phyloP scores from a whole-genome alignment of 2,888 invertebrate species.

The Amphipoea lucens region DNA sequence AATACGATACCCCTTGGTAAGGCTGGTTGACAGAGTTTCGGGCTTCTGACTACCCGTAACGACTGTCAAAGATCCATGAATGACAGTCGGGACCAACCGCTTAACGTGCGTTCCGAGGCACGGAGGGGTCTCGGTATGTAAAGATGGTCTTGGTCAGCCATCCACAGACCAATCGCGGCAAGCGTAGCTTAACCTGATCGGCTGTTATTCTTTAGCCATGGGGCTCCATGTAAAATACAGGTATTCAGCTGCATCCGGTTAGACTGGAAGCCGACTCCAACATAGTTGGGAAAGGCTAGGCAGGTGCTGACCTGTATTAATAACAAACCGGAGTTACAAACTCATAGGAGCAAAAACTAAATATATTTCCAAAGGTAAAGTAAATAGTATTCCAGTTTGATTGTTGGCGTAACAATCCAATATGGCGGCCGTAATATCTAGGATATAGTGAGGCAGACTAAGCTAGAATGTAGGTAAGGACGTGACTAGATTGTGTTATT shows the following conservation, averaged over 20 bases:
- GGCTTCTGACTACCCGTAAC: too few relatives aligned
- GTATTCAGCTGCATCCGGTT: neutral
- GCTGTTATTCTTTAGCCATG: too few relatives aligned
- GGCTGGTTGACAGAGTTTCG: too few relatives aligned
- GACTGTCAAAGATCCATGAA: too few relatives aligned
- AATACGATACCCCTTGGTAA: too few relatives aligned
- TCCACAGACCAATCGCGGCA: too few relatives aligned
- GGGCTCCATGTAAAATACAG: neutral
- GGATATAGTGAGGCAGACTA: slow-evolving; percentile 42
- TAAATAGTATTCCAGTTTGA: slow-evolving; percentile 54
- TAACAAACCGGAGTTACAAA: neutral
- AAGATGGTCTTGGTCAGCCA: too few relatives aligned
- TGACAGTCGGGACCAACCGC: too few relatives aligned
- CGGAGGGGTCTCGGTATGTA: too few relatives aligned
- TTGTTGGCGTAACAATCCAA: slow-evolving; percentile 66
- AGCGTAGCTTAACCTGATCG: too few relatives aligned
- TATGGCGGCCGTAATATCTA: slow-evolving; percentile 61
- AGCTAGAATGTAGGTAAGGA: slow-evolving; percentile 60
- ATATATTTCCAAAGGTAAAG: slow-evolving; percentile 5
- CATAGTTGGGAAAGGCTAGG: neutral
- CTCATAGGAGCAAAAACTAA: neutral
- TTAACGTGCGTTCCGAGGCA: too few relatives aligned
- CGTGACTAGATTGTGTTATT: slow-evolving; percentile 14
- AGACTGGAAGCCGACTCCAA: neutral
- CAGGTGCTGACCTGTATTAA: neutral